phyloP scores from a whole-genome alignment of 2,888 invertebrate genomes.

The Cephus nigrinus region DNA sequence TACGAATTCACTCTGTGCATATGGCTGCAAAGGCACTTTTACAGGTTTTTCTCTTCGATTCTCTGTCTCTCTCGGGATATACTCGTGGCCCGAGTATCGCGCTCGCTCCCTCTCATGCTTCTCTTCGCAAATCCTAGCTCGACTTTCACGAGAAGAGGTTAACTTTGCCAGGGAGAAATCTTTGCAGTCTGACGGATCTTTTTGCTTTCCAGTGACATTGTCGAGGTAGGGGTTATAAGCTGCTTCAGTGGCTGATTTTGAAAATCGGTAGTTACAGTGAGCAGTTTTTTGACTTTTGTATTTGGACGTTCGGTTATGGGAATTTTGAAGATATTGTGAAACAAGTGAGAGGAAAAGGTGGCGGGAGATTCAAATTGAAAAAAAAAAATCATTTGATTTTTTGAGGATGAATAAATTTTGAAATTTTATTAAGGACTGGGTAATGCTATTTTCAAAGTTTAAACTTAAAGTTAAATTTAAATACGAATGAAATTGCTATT shows the following conservation, averaged over 20 bases:
- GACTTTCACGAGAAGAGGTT: constrained; percentile 8
- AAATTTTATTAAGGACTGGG: too few relatives aligned
- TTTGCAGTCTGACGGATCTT: not conserved
- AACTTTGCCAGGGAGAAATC: not conserved
- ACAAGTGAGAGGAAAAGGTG: too few relatives aligned
- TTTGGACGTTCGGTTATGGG: not conserved
- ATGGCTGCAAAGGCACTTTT: not conserved
- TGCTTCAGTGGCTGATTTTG: not conserved
- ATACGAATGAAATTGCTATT: not conserved
- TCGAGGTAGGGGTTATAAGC: not conserved
- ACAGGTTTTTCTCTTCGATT: not conserved
- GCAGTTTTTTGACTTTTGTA: not conserved
- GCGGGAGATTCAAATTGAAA: too few relatives aligned
- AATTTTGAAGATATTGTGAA: too few relatives aligned
- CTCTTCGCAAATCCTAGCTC: constrained; percentile 13
- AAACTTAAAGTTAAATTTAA: not conserved
- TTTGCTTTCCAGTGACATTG: not conserved
- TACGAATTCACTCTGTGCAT: not conserved
- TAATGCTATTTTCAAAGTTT: too few relatives aligned
- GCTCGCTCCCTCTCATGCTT: constrained; percentile 13
- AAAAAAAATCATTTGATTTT: too few relatives aligned
- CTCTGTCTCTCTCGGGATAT: not conserved
- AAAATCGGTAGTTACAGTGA: not conserved
- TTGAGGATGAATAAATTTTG: too few relatives aligned
- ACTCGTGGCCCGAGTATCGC: not conserved